These are phyloP conservation scores for Balaenoptera acutorostrata DNA, from an alignment of 2,113 vertebrate genomes.

Conservation along the genomic window DNA sequence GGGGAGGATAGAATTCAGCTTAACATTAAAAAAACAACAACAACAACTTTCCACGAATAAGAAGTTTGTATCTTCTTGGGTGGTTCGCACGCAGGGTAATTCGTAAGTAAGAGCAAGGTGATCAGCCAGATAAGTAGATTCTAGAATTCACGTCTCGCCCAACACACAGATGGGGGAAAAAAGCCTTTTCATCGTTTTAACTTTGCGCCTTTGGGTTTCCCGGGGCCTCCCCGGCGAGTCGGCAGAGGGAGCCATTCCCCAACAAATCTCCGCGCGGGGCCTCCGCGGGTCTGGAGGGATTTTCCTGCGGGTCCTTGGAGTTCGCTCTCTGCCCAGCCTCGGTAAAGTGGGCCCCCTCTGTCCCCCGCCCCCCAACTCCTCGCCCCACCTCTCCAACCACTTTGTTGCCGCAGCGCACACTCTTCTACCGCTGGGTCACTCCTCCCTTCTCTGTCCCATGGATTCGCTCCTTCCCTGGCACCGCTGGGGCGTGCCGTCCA, in stretches of 20 bases:
- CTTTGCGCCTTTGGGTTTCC: neutral
- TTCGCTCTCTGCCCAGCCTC: neutral
- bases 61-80: neutral
- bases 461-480: neutral
- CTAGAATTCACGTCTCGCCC: neutral
- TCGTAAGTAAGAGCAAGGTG: neutral
- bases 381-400: neutral
- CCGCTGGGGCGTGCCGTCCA: neutral
- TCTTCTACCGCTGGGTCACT: neutral
- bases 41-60: neutral
- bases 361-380: neutral
- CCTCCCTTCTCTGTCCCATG: neutral
- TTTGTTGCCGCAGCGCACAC: neutral
- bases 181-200: neutral
- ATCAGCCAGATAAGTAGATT: neutral
- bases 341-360: neutral
- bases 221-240: neutral
- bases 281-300: accelerated
- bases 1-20: neutral
- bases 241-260: constrained; percentile 68
- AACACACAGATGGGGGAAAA: neutral
- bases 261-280: neutral
- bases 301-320: accelerated
- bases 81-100: accelerated
- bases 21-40: neutral